Evolutionary conservation across 2,888 invertebrate species (phyloP), one percentile per base, ranked within the genome.

Genomic region (Thecocarcelia acutangulata): DNA sequence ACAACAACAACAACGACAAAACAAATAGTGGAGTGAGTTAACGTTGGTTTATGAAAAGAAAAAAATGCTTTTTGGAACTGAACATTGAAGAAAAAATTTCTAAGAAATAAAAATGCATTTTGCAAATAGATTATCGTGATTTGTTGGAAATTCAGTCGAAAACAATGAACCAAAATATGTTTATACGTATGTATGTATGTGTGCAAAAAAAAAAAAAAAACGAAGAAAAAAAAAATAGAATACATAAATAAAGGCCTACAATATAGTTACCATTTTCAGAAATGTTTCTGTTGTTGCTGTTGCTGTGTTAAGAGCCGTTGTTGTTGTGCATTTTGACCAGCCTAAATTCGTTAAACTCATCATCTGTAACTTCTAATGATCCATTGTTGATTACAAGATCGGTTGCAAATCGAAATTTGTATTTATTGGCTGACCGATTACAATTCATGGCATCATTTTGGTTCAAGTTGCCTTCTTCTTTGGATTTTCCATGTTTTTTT

Each of bases 91-190:
- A 63, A 46, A 44, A 68, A 70, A 78, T 78, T 82, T 78, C 78
- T 82, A 59, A 74, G 78, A 82, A 82, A 75, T 13, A 50, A 79
- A 63, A 61, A 68, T 59, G 28, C 44, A 59, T 74, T 80, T 68
- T 59, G 73, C 78, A 61, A 74, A 82, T 70, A 82, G 78, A 77
- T 82, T 78, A 82, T 82, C 82, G 78, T 78, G 82, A 82, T 82
- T 82, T 82, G 82, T 78, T 82, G 82, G 70, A 82, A 70, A 78
- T 69, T 54, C 66, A 46, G 37, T 11, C n/a, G 46, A 46, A 59
- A 61, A 68, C 42, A 52, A 68, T 68, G 58, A 21, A 58, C 50
- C 54, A 52, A 37, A 74, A 50, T 28, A 44, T 37, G 21, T n/a
- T 15, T 11, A 8, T 33, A 33, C 1, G 9, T 33, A 8, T 8